Conservation (phyloP, 1,140 invertebrate genomes). For the Contarinia nasturtii region DNA sequence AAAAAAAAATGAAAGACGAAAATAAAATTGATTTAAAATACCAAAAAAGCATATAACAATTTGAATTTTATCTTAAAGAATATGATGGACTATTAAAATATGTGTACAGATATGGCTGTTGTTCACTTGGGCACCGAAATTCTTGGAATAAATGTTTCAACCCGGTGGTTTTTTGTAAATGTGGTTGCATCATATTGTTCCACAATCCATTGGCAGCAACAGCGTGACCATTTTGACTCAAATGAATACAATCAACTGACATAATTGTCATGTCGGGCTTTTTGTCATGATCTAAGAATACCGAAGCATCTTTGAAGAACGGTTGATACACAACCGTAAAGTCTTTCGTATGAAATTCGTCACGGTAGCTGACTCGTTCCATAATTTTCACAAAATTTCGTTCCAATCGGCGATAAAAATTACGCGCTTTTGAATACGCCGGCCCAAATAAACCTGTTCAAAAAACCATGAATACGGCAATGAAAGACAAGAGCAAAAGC, state of each 20-base stretch:
- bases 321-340: slow-evolving; percentile 39
- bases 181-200: slow-evolving; percentile 34
- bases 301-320: slow-evolving; percentile 16
- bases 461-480: too few species aligned
- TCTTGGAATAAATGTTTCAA: slow-evolving; percentile 6
- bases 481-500: too few species aligned
- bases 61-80: neutral
- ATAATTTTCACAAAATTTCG: slow-evolving; percentile 4
- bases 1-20: too few species aligned
- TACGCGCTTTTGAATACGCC: slow-evolving; percentile 2
- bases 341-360: slow-evolving; percentile 17
- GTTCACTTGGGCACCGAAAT: slow-evolving; percentile 8
- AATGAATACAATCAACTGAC: slow-evolving; percentile 45
- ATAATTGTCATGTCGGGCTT: slow-evolving; percentile 32
- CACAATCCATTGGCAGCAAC: slow-evolving; percentile 28
- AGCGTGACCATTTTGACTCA: slow-evolving; percentile 36
- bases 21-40: neutral
- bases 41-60: neutral
- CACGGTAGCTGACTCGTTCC: slow-evolving; percentile 3
- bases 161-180: slow-evolving; percentile 7
- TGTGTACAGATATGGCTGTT: slow-evolving; percentile 9
- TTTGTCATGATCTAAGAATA: slow-evolving; percentile 19
- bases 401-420: slow-evolving; percentile 1
- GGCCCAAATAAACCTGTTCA: slow-evolving; percentile 22
- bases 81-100: slow-evolving; percentile 8